Percentiles rank a stretch among this genome's conserved stretches.
Conservation (phyloP, 2,888 invertebrate genomes). For the Dryobotodes eremita region DNA sequence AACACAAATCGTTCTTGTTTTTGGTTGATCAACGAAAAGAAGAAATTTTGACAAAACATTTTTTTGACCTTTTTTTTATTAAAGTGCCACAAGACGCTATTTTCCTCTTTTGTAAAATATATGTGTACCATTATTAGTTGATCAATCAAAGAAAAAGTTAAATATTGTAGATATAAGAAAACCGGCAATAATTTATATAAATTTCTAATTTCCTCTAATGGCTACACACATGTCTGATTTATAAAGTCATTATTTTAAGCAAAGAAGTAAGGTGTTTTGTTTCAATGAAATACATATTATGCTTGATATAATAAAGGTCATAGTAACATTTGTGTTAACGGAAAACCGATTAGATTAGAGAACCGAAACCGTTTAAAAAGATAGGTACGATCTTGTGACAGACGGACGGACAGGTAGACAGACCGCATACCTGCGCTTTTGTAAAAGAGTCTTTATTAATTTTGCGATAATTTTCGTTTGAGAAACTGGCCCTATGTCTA, state of each 20-base stretch:
- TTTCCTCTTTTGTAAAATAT: neutral
- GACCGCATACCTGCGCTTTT: neutral
- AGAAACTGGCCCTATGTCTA: too few relatives aligned
- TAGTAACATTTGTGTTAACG: neutral
- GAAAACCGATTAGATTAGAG: neutral
- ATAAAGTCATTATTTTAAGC: neutral
- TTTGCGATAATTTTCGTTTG: too few relatives aligned
- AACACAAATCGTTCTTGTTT: slow-evolving; percentile 9
- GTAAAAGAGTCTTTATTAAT: too few relatives aligned
- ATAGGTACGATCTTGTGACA: too few relatives aligned
- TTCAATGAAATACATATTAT: neutral
- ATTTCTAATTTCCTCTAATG: neutral
- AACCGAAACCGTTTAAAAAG: neutral
- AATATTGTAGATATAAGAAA: slow-evolving; percentile 7
- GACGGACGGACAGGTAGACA: neutral
- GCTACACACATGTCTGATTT: slow-evolving; percentile 7
- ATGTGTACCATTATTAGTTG: neutral
- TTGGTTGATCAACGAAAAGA: slow-evolving; percentile 8
- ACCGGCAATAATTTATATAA: neutral
- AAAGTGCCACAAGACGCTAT: rapidly evolving
- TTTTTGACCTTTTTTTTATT: neutral
- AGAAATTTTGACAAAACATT: too few relatives aligned
- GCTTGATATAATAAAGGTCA: too few relatives aligned
- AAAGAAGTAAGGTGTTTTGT: slow-evolving; percentile 1
- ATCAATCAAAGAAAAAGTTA: slow-evolving; percentile 23